Evolutionary conservation across 2,888 invertebrate species (phyloP), one percentile per base, ranked within the genome.

Genomic region (Drosophila infuscata): DNA sequence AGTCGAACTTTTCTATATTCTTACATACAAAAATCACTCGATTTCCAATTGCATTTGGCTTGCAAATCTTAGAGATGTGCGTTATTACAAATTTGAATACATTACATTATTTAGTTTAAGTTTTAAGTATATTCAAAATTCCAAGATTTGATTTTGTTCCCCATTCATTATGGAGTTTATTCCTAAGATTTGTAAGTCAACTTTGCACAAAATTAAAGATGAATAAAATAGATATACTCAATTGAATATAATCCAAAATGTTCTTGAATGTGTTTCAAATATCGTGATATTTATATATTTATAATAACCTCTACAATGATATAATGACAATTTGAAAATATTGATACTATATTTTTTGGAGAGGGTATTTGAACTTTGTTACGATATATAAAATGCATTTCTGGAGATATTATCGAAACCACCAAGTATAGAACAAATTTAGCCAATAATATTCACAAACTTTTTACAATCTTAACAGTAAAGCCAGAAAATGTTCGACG

Each of bases 211-310:
- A 46, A 46, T 46, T 15, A 15, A 41, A 41, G 41, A 17, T 15
- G 8, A 46, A 46, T 46, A 8, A 46, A 46, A 46, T 25, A 8
- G 25, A 0, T 46, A 25, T 25, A 25, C 46, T 41, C n/a, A 41
- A 41, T 41, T 46, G 46, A 46, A 15, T 15, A 46, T 15, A 46
- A 25, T 46, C 15, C 15, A 46, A 46, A 15, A 46, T 46, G 15
- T 46, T 46, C 15, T 8, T 25, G 2, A 46, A 46, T 46, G 46
- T 46, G 25, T 46, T 46, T 25, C 25, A 33, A 49, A 46, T 33
- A 15, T 46, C 46, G 46, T 46, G 46, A 52, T 9, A 53, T 49
- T 17, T 38, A 33, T 53, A 46, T 46, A 46, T 25, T 25, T 46
- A 46, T 25, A 25, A 46, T 46, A 46, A 8, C 46, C 46, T 46